phyloP scores from a whole-genome alignment of 2,113 vertebrate species.

The Passerina amoena region DNA sequence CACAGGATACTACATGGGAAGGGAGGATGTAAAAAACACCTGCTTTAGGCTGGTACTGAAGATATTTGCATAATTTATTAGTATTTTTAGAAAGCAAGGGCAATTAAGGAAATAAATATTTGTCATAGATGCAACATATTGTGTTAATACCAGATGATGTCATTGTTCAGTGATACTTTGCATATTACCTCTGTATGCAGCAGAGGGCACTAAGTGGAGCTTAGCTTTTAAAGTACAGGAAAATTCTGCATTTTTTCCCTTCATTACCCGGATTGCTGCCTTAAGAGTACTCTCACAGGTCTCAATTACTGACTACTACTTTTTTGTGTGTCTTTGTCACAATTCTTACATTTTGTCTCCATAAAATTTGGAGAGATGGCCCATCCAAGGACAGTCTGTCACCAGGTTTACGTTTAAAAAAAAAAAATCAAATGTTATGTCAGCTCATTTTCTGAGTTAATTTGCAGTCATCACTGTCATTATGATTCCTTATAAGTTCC shows the following conservation, averaged over 20 bases:
- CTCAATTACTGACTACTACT: not conserved
- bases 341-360: not conserved
- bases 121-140: not conserved
- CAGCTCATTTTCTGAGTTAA: not conserved
- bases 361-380: not conserved
- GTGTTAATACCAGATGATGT: not conserved
- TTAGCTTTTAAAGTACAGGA: not conserved
- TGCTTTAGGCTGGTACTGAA: not conserved
- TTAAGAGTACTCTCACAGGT: not conserved
- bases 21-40: not conserved
- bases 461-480: not conserved
- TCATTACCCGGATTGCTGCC: not conserved
- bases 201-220: slow-evolving; percentile 18
- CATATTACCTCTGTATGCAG: not conserved
- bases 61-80: not conserved
- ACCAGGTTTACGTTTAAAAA: not conserved
- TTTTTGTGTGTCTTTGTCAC: not conserved
- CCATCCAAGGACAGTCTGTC: not conserved
- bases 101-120: slow-evolving; percentile 15
- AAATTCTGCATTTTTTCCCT: not conserved
- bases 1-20: not conserved
- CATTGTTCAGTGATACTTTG: not conserved
- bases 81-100: not conserved
- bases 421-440: not conserved
- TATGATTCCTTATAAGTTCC: not conserved